A percentile compares a stretch with the other conserved stretches of the same genome.
phyloP scores from a whole-genome alignment of 2,797 vertebrate genomes.

The Lagorchestes hirsutus region DNA sequence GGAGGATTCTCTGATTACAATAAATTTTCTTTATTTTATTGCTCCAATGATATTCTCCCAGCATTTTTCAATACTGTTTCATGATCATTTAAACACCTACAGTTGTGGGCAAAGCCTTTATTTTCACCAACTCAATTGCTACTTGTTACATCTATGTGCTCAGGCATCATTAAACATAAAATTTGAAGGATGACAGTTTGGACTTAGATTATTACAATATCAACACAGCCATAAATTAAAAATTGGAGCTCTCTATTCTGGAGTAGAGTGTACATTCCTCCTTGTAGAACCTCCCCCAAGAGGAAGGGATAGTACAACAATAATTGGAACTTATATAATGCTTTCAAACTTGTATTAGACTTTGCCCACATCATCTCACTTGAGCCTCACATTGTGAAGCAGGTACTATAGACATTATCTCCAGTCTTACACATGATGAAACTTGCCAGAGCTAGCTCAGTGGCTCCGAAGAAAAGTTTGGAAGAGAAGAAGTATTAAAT shows the following conservation, averaged over 20 bases:
- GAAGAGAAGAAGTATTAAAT: too few species aligned
- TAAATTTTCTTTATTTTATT: neutral
- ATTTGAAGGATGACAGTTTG: constrained; percentile 46
- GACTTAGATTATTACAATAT: constrained; percentile 30
- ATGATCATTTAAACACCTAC: neutral
- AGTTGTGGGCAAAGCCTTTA: neutral
- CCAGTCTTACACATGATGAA: neutral
- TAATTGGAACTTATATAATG: neutral
- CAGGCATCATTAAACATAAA: constrained; percentile 34
- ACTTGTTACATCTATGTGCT: constrained; percentile 46
- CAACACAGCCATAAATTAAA: constrained; percentile 34
- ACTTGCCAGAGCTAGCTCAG: too few species aligned
- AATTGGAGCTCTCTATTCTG: constrained; percentile 31
- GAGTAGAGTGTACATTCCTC: constrained; percentile 42
- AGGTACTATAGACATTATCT: neutral
- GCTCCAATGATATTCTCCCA: neutral
- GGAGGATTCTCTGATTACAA: neutral
- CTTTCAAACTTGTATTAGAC: neutral
- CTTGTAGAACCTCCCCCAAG: neutral
- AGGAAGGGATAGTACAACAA: neutral
- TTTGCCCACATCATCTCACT: neutral
- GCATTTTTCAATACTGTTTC: neutral
- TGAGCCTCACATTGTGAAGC: neutral
- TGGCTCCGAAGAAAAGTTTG: too few species aligned
- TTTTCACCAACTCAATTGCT: neutral